Evolutionary conservation across 1,140 invertebrate genomes (phyloP).

Genomic region (Pseudomyrmex pallidus): DNA sequence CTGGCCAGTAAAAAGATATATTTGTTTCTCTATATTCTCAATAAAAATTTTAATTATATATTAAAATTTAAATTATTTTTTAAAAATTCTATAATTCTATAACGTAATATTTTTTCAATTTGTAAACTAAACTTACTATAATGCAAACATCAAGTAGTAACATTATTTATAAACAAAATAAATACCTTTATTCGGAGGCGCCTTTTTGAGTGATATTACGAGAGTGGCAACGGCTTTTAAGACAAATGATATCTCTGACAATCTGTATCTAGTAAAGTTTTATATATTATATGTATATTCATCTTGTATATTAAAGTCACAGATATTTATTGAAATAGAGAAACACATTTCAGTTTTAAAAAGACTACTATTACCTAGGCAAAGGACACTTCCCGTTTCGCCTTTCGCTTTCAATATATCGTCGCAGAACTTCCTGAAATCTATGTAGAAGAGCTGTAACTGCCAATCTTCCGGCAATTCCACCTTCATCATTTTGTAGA

Average conservation of each 20-base stretch:
- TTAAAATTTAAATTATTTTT: too few species aligned
- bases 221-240: slow-evolving; percentile 97
- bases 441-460: slow-evolving; percentile 95
- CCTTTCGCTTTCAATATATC: slow-evolving; percentile 95
- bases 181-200: slow-evolving; percentile 92
- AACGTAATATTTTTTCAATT: too few species aligned
- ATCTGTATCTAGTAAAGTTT: slow-evolving; percentile 90
- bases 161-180: slow-evolving; percentile 21
- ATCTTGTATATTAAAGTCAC: background rate
- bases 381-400: slow-evolving; percentile 95
- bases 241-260: slow-evolving; percentile 99
- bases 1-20: too few species aligned
- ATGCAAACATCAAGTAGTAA: background rate
- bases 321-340: background rate
- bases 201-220: slow-evolving; percentile 96
- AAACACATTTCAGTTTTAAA: background rate
- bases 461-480: slow-evolving; percentile 93
- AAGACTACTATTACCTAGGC: slow-evolving; percentile 88
- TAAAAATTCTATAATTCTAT: too few species aligned
- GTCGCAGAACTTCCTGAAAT: slow-evolving; percentile 96
- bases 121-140: background rate
- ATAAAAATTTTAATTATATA: too few species aligned
- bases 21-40: too few species aligned
- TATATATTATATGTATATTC: slow-evolving; percentile 73
- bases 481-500: slow-evolving; percentile 84